Conservation (phyloP, 2,888 invertebrate species). For the Ganaspis brasiliensis region DNA sequence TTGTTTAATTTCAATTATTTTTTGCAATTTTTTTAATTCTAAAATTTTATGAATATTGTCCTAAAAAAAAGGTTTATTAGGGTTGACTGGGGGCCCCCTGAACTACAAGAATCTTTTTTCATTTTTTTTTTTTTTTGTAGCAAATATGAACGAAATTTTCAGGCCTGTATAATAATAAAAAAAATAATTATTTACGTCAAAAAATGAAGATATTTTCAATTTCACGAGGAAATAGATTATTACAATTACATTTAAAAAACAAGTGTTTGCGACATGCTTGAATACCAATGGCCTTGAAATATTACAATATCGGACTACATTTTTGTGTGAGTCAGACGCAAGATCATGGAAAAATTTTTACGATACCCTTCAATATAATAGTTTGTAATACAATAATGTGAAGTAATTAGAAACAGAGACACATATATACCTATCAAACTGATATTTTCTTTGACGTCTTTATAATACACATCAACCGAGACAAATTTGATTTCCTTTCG, state of each 20-base stretch:
- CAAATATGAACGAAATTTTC: too few species aligned
- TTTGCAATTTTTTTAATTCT: too few species aligned
- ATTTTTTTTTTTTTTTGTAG: too few species aligned
- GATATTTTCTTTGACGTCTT: conserved; percentile 5
- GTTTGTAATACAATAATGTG: neutral
- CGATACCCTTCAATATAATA: neutral
- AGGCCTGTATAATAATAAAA: too few species aligned
- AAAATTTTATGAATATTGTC: too few species aligned
- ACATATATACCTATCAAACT: neutral
- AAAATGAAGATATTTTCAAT: too few species aligned
- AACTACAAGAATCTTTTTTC: too few species aligned
- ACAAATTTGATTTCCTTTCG: neutral
- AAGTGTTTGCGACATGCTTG: conserved; percentile 3
- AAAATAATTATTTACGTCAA: too few species aligned
- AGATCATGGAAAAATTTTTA: conserved; percentile 2
- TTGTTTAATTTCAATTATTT: too few species aligned
- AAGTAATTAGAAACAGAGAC: neutral
- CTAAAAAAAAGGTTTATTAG: too few species aligned
- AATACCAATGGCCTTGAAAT: neutral
- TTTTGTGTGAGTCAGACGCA: conserved; percentile 8
- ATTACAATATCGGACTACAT: neutral
- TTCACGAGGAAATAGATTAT: too few species aligned
- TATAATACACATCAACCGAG: neutral
- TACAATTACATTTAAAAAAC: neutral
- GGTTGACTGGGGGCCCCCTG: too few species aligned